Percentiles rank a stretch among this genome's conserved stretches.
These are phyloP conservation scores for Neodiprion pinetum DNA, from an alignment of 1,140 invertebrate species.

Conservation along the genomic window DNA sequence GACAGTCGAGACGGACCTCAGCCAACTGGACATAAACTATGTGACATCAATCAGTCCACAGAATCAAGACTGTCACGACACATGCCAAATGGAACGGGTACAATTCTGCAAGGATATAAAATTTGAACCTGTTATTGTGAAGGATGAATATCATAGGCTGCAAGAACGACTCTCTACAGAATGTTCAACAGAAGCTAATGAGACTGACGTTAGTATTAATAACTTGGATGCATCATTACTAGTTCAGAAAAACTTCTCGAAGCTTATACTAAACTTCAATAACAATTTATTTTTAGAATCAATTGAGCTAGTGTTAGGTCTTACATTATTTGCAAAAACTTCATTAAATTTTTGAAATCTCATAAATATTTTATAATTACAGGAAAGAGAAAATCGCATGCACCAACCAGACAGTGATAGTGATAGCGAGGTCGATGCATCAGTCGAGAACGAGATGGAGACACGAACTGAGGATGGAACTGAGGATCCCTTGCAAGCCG, in stretches of 20 bases:
- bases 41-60: constrained; percentile 52
- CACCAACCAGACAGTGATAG: constrained; percentile 28
- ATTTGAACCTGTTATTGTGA: constrained; percentile 46
- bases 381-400: constrained; percentile 32
- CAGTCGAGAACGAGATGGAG: constrained; percentile 28
- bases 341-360: too few relatives aligned
- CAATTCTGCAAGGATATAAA: constrained; percentile 54
- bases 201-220: constrained; percentile 41
- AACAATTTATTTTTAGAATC: neutral
- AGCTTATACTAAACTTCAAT: neutral
- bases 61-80: constrained; percentile 44
- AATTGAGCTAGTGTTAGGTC: neutral
- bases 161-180: constrained; percentile 43
- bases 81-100: constrained; percentile 30
- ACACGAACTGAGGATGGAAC: constrained; percentile 5
- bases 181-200: constrained; percentile 34
- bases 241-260: too few relatives aligned
- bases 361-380: constrained; percentile 13
- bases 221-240: neutral
- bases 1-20: constrained; percentile 46
- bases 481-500: constrained; percentile 31
- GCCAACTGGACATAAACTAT: constrained; percentile 58
- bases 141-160: constrained; percentile 49
- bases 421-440: constrained; percentile 32
- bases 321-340: neutral